Conservation (phyloP, 2,888 invertebrate species). For the Tupiocoris notatus region DNA sequence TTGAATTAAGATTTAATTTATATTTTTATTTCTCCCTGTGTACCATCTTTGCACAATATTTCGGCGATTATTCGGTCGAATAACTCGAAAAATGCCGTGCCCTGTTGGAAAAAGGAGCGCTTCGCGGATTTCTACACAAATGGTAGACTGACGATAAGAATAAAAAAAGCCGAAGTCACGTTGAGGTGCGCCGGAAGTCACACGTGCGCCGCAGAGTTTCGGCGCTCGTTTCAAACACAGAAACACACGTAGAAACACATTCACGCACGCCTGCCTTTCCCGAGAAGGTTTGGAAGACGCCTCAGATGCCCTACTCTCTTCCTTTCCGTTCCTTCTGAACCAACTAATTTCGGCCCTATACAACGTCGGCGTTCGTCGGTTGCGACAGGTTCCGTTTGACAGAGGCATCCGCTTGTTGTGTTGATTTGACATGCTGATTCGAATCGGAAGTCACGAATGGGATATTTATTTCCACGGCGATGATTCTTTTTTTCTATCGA, state of each 20-base stretch:
- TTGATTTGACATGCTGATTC: not conserved
- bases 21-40: no score
- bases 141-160: not conserved
- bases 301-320: not conserved
- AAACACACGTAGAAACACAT: not conserved
- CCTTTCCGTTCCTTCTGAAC: not conserved
- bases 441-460: not conserved
- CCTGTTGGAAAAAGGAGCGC: no score
- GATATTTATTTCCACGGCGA: not conserved
- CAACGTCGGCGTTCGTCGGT: not conserved
- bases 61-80: no score
- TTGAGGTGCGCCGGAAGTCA: not conserved
- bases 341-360: not conserved
- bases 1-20: no score
- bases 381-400: not conserved
- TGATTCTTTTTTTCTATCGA: no score
- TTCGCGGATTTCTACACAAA: not conserved
- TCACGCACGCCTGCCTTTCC: not conserved
- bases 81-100: no score
- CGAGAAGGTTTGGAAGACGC: not conserved
- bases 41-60: no score
- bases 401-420: not conserved
- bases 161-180: not conserved
- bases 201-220: not conserved
- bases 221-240: not conserved